Evolutionary conservation across 2,797 vertebrate genomes (phyloP), one percentile per base, ranked within the genome.

Genomic region (Kryptopterus vitreolus): DNA sequence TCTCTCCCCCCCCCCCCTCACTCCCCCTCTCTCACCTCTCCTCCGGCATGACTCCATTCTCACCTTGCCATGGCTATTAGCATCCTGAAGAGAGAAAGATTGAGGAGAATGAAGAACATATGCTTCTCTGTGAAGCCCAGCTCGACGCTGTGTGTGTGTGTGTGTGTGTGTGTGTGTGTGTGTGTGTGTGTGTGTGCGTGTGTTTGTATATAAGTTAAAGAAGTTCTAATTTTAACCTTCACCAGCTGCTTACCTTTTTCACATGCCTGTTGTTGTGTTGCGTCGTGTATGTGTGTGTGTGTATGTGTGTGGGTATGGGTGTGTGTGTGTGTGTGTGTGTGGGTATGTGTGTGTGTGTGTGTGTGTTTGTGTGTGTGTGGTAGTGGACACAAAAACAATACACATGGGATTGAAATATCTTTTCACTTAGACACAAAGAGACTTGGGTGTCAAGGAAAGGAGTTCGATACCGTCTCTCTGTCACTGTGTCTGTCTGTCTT

Each of bases 181-280:
- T n/a, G n/a, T 29, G 29, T 8, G 38, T 31, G 73, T 53, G 35
- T 20, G 9, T 50, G 9, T 50, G n/a, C n/a, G n/a, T n/a, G n/a
- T n/a, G n/a, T n/a, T n/a, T n/a, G n/a, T n/a, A n/a, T n/a, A n/a
- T n/a, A n/a, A 87, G 70, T 55, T 73, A 85, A 74, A 75, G 63
- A 62, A 82, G 78, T 78, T 80, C 78, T 83, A 82, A 89, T 89
- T 89, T 73, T 65, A 83, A 84, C 83, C 81, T 82, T 76, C 61
- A 73, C 85, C 91, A 91, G 89, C 90, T 93, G 91, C 79, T 87
- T 78, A 79, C 48, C 80, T 76, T 76, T 72, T 69, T 81, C 71
- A 80, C 77, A 83, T 66, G 75, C 77, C 69, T n/a, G 73, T 83
- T 83, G 84, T 83, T 65, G 80, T 73, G 71, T 61, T 63, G 59